Conservation (phyloP, 2,797 vertebrate species). For the Melanotaenia parkinsoni region DNA sequence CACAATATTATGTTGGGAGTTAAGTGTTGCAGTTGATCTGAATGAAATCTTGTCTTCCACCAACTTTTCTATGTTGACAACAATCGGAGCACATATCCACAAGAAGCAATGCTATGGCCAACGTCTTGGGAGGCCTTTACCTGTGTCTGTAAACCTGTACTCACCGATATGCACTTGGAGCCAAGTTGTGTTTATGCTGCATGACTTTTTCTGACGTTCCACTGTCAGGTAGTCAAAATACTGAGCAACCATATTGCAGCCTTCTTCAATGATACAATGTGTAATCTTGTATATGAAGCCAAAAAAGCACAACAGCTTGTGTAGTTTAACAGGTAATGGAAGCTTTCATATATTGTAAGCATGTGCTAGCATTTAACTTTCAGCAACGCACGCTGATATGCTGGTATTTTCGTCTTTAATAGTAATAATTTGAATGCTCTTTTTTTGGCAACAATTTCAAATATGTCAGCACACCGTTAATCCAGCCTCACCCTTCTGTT, state of each 20-base stretch:
- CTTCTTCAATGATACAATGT: constrained; percentile 31
- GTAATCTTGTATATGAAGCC: constrained; percentile 47
- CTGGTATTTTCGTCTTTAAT: constrained; percentile 28
- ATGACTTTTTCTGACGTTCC: constrained; percentile 50
- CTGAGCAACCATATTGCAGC: constrained; percentile 21
- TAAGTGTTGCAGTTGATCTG: constrained; percentile 20
- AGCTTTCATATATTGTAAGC: constrained; percentile 17
- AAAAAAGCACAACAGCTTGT: constrained; percentile 44
- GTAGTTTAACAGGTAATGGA: constrained; percentile 9
- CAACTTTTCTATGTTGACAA: constrained; percentile 5
- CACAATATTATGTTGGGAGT: neutral
- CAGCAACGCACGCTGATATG: constrained; percentile 6
- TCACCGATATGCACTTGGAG: constrained; percentile 72
- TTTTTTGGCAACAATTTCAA: neutral
- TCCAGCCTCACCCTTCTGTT: neutral
- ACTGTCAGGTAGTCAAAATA: constrained; percentile 42
- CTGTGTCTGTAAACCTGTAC: constrained; percentile 55
- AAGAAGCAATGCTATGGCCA: constrained; percentile 16
- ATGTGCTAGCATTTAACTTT: constrained; percentile 37
- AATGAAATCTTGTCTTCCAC: constrained; percentile 3
- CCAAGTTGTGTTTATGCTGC: constrained; percentile 61
- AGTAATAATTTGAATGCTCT: constrained; percentile 6
- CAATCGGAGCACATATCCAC: constrained; percentile 30
- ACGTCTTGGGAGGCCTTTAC: constrained; percentile 44
- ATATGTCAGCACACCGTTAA: neutral